These are phyloP conservation scores for Athrips mouffetella DNA, from an alignment of 2,888 invertebrate species.

Conservation along the genomic window DNA sequence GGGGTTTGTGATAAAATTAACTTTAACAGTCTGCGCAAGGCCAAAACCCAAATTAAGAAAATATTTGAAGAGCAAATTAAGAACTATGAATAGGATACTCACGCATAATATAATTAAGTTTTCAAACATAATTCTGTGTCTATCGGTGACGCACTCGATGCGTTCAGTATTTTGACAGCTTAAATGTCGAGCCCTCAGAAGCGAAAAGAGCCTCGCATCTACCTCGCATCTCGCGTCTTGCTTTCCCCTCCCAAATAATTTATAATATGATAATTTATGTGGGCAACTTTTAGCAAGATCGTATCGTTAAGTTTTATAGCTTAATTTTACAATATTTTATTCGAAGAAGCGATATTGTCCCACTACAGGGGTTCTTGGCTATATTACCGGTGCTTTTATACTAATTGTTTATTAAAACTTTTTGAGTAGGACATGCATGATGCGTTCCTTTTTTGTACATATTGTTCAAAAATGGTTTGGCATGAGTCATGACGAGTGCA, in stretches of 20 bases:
- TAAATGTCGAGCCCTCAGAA: conserved; percentile 41
- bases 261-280: conserved; percentile 52
- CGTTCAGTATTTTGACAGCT: conserved; percentile 58
- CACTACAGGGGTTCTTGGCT: conserved; percentile 24
- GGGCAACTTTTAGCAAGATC: conserved; percentile 39
- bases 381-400: conserved; percentile 26
- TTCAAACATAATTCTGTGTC: too few species aligned
- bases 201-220: conserved; percentile 17
- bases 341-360: conserved; percentile 33
- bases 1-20: too few species aligned
- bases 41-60: too few species aligned
- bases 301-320: conserved; percentile 61
- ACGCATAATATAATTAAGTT: too few species aligned
- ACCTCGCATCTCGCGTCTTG: too few species aligned
- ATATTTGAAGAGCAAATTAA: too few species aligned
- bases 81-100: too few species aligned
- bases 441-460: conserved; percentile 32
- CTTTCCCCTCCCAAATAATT: conserved; percentile 41
- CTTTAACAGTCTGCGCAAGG: too few species aligned
- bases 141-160: too few species aligned
- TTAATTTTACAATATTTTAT: conserved; percentile 44
- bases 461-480: conserved; percentile 33
- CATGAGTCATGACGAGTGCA: conserved; percentile 25
- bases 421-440: conserved; percentile 34
- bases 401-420: conserved; percentile 40